Conservation (phyloP, 2,888 invertebrate genomes). For the Meghimatium bilineatum region DNA sequence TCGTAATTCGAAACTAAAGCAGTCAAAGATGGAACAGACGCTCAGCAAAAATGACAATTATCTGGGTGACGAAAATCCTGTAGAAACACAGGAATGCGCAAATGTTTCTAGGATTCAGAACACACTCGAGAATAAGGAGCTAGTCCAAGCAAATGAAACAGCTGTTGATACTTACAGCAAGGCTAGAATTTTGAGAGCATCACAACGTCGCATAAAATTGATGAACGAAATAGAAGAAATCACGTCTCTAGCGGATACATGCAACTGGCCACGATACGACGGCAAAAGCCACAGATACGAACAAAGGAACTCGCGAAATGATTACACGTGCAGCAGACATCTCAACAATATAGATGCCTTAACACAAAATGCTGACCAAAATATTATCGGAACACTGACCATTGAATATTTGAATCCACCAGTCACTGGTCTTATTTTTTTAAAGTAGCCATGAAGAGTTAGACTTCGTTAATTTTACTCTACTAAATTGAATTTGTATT, state of each 20-base stretch:
- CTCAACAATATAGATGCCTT: neutral
- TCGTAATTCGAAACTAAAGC: neutral
- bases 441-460: neutral
- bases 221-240: conserved; percentile 27
- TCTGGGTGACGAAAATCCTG: neutral
- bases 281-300: neutral
- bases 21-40: neutral
- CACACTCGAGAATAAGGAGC: neutral
- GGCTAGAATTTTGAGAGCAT: conserved; percentile 5
- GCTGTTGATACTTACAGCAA: neutral
- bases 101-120: neutral
- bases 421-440: conserved; percentile 6
- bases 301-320: neutral
- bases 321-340: neutral
- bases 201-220: neutral
- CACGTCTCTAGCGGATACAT: neutral
- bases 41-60: neutral
- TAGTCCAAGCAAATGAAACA: neutral
- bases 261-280: neutral
- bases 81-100: neutral
- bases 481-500: neutral
- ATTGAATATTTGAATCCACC: conserved; percentile 24
- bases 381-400: conserved; percentile 20
- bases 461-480: neutral
- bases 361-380: neutral